These are phyloP conservation scores for Adelges cooleyi DNA, from an alignment of 1,140 invertebrate species.

Conservation along the genomic window DNA sequence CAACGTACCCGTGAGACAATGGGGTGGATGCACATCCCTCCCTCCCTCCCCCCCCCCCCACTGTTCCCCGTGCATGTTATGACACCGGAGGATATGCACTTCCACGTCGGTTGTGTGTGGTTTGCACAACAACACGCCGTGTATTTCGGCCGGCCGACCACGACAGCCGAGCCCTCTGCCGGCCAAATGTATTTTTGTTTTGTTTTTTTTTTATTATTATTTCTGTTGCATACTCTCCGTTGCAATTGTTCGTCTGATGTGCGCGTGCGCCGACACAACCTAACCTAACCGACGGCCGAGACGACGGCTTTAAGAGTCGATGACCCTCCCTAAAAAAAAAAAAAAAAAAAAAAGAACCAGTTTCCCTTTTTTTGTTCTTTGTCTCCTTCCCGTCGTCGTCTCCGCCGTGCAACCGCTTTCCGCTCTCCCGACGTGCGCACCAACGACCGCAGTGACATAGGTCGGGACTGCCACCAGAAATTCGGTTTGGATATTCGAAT, in stretches of 20 bases:
- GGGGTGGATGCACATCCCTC: neutral
- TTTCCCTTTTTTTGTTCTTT: slow-evolving; percentile 10
- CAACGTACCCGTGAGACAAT: slow-evolving; percentile 16
- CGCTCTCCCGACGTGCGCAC: neutral
- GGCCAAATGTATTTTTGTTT: neutral
- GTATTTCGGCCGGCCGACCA: neutral
- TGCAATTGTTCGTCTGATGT: neutral
- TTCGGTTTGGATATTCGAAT: neutral
- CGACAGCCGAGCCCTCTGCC: neutral
- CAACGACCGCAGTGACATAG: slow-evolving; percentile 11
- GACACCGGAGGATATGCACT: neutral
- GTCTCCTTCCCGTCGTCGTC: neutral
- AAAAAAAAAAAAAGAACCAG: slow-evolving; percentile 21
- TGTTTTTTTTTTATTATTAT: neutral
- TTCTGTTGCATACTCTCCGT: neutral
- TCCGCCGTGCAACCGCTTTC: neutral
- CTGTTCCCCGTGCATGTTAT: no score
- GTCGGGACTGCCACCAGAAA: neutral
- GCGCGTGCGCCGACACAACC: neutral
- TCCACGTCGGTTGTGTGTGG: no score
- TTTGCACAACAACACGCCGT: no score
- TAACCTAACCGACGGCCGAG: neutral
- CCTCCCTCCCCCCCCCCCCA: neutral
- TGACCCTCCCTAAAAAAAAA: slow-evolving; percentile 12
- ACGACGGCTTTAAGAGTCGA: slow-evolving; percentile 1